Conservation (phyloP, 2,888 invertebrate species). For the Thereva unica region DNA sequence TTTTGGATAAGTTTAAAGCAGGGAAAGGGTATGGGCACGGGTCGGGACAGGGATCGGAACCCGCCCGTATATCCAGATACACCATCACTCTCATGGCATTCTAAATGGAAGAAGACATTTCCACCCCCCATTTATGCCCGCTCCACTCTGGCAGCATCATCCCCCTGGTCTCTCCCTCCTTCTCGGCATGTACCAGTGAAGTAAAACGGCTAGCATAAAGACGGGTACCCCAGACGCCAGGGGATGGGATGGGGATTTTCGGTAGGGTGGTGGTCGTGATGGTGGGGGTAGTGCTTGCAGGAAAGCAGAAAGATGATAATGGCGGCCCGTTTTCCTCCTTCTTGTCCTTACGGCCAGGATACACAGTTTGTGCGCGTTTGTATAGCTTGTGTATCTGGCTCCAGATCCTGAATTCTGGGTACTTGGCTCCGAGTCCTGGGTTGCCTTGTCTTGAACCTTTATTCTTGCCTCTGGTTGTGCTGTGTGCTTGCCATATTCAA, state of each 20-base stretch:
- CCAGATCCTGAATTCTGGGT: background rate
- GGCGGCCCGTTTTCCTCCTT: slow-evolving; percentile 24
- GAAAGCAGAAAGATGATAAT: slow-evolving; percentile 31
- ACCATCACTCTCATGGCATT: slow-evolving; percentile 25
- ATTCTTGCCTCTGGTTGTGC: slow-evolving; percentile 27
- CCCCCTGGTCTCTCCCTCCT: background rate
- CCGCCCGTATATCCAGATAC: slow-evolving; percentile 31
- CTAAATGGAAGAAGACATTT: slow-evolving; percentile 35
- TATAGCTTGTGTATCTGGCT: slow-evolving; percentile 13
- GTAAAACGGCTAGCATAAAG: slow-evolving; percentile 34
- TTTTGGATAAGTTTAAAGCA: slow-evolving; percentile 30
- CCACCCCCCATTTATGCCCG: too few relatives aligned
- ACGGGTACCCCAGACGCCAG: slow-evolving; percentile 28
- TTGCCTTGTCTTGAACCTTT: slow-evolving; percentile 21
- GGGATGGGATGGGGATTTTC: too few relatives aligned
- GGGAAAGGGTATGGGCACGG: background rate
- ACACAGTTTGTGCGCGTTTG: slow-evolving; percentile 5
- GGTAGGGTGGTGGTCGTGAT: background rate
- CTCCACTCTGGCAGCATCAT: too few relatives aligned
- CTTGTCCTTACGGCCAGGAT: slow-evolving; percentile 28
- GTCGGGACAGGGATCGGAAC: background rate
- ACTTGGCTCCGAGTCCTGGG: background rate
- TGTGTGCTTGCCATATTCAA: slow-evolving; percentile 30
- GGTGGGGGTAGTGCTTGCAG: slow-evolving; percentile 8
- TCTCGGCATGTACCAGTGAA: slow-evolving; percentile 12